Percentiles rank a stretch among this genome's conserved stretches.
Evolutionary conservation across 2,113 vertebrate species (phyloP).

Genomic region (Hypocryptadius cinnamomeus): DNA sequence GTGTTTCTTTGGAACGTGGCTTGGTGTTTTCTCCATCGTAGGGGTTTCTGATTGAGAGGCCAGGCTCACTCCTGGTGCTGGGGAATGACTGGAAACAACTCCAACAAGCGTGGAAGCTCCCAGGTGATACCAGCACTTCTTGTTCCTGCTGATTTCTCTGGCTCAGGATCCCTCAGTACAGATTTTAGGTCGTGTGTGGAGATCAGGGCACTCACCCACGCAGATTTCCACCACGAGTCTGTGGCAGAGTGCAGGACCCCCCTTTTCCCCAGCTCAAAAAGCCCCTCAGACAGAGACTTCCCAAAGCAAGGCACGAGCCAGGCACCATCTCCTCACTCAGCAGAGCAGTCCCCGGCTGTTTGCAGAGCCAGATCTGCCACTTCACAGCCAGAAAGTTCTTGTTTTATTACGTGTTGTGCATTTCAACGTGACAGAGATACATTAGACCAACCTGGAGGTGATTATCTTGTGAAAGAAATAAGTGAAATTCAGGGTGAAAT

Average conservation of each 20-base stretch:
- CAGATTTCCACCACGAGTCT: fast-evolving
- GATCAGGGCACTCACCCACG: fast-evolving
- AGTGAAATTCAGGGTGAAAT: neutral
- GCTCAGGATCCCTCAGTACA: fast-evolving
- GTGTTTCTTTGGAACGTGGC: neutral
- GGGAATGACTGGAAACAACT: neutral
- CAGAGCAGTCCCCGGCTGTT: neutral
- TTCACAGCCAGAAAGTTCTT: neutral
- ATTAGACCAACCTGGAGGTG: neutral
- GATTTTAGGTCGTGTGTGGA: fast-evolving
- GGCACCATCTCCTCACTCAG: fast-evolving
- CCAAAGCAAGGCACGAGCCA: neutral
- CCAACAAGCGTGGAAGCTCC: fast-evolving
- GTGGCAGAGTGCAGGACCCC: fast-evolving
- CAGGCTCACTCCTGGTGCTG: fast-evolving
- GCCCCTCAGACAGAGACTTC: neutral
- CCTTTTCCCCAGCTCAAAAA: neutral
- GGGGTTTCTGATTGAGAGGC: neutral
- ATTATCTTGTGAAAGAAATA: neutral
- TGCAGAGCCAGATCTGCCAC: neutral
- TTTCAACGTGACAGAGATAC: neutral
- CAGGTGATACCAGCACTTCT: fast-evolving
- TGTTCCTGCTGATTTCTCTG: neutral
- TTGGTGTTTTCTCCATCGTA: fast-evolving
- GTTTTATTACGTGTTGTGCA: fast-evolving